phyloP scores from a whole-genome alignment of 2,888 invertebrate species.

The Cabera pusaria region DNA sequence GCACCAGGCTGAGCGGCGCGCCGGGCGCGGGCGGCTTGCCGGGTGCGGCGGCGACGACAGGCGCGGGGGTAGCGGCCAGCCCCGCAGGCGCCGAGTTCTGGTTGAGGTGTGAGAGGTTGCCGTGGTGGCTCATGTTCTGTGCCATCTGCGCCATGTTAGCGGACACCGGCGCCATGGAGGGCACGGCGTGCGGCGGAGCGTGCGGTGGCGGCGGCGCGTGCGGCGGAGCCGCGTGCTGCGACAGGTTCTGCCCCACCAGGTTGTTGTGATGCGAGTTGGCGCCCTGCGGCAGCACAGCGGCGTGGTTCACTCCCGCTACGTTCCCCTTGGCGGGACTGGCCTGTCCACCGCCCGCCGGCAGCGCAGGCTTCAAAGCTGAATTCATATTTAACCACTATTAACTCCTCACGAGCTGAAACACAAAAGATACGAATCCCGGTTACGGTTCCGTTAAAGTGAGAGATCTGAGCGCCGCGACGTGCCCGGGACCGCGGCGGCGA shows the following conservation, averaged over 20 bases:
- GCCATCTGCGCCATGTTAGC: constrained; percentile 81
- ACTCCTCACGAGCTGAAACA: constrained; percentile 64
- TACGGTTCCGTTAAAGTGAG: constrained; percentile 51
- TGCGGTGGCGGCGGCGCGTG: constrained; percentile 55
- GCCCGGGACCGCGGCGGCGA: constrained; percentile 80
- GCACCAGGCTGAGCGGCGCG: constrained; percentile 73
- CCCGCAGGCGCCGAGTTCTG: constrained; percentile 64
- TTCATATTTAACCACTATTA: constrained; percentile 72
- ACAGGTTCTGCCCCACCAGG: constrained; percentile 68
- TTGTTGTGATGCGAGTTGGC: constrained; percentile 66
- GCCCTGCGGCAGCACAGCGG: constrained; percentile 67
- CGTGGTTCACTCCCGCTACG: constrained; percentile 69
- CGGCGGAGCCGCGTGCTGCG: constrained; percentile 62
- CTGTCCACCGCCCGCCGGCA: constrained; percentile 74
- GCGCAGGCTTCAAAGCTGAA: constrained; percentile 84
- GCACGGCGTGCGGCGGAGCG: constrained; percentile 60
- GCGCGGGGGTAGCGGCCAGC: constrained; percentile 54
- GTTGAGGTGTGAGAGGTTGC: constrained; percentile 72
- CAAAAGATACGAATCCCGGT: constrained; percentile 44
- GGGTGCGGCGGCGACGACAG: constrained; percentile 57
- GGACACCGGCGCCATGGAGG: constrained; percentile 77
- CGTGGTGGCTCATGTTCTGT: constrained; percentile 80
- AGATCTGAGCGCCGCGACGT: constrained; percentile 48
- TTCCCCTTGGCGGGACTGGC: constrained; percentile 73
- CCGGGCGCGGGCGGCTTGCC: constrained; percentile 60